Base-by-base conservation (phyloP, 2,113 vertebrate species). In the Pygoscelis antarcticus region DNA sequence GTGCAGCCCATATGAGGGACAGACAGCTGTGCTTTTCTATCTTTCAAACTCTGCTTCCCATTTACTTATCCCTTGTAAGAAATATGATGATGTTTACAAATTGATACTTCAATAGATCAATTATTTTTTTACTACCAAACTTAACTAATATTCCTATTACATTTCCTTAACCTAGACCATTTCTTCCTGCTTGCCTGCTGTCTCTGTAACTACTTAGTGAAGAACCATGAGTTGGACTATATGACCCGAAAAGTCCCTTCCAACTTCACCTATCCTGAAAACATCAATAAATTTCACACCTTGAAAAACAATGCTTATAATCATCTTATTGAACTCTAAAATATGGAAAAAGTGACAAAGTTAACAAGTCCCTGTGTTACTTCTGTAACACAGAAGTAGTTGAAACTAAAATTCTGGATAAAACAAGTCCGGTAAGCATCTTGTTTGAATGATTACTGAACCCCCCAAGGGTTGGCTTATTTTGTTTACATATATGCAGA, bases 291-390 rank as follows among this genome's bases (percentile, higher is more conserved):
- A 46, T 49, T 71, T 85, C 26, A 75, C 27, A 72, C 10, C 10
- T 90, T 42, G 25, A 34, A 17, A 55, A 55, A n/a, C 13, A 40
- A 30, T 54, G 23, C 1, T 71, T 49, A 20, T 40, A 38, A 21
- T 32, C 3, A 61, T 26, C 29, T 38, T 64, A 21, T 16, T 80
- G 22, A 72, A 60, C 13, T 57, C 64, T 51, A 61, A 81, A 65
- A 57, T 70, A n/a, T 29, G 6, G 26, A 4, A 57, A 90, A 77
- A 69, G 6, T 17, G 0, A 8, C 22, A 69, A 13, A 2, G 2
- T 51, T 60, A 52, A 32, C 10, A 32, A 86, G n/a, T 72, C 1
- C 0, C n/a, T 36, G 9, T 52, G 13, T 62, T 80, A 36, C 22
- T 77, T 83, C 18, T 38, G 4, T 36, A 40, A 62, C 19, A 70